Evolutionary conservation across 2,797 vertebrate species (phyloP).

Genomic region (Peromyscus attwateri): DNA sequence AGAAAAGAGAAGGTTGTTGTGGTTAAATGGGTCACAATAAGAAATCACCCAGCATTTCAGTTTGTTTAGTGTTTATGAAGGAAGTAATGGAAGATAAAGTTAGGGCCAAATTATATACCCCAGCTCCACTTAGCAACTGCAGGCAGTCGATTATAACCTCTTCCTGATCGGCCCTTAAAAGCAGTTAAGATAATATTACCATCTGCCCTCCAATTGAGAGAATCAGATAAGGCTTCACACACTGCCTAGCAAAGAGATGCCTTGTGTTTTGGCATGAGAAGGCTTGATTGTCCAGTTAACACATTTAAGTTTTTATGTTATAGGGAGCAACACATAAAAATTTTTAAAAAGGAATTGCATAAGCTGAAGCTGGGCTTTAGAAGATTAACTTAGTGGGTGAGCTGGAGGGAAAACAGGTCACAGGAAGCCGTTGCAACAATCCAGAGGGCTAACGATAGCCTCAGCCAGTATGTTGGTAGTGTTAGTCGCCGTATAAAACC

Average conservation of each 20-base stretch:
- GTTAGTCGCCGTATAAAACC: background rate
- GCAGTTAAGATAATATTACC: background rate
- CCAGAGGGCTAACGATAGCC: background rate
- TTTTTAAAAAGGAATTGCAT: background rate
- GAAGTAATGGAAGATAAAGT: constrained; percentile 41
- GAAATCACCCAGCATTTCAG: constrained; percentile 17
- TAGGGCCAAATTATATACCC: constrained; percentile 21
- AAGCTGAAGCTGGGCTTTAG: constrained; percentile 3
- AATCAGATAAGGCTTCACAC: background rate
- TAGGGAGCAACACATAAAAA: constrained; percentile 28
- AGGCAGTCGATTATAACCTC: constrained; percentile 1
- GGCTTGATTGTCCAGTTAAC: background rate
- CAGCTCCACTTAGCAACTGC: background rate
- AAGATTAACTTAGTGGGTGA: constrained; percentile 39
- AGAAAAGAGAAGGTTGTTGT: constrained; percentile 14
- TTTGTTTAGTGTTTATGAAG: constrained; percentile 37
- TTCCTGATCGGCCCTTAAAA: constrained; percentile 4
- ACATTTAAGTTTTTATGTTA: constrained; percentile 27
- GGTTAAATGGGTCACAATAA: constrained; percentile 4
- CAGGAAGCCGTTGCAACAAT: background rate
- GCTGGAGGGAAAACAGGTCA: background rate
- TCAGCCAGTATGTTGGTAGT: background rate
- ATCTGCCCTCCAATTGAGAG: background rate
- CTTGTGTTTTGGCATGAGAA: constrained; percentile 8
- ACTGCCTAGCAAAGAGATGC: background rate